These are phyloP conservation scores for Pelvicachromis taeniatus DNA, from an alignment of 2,113 vertebrate genomes.

Conservation along the genomic window DNA sequence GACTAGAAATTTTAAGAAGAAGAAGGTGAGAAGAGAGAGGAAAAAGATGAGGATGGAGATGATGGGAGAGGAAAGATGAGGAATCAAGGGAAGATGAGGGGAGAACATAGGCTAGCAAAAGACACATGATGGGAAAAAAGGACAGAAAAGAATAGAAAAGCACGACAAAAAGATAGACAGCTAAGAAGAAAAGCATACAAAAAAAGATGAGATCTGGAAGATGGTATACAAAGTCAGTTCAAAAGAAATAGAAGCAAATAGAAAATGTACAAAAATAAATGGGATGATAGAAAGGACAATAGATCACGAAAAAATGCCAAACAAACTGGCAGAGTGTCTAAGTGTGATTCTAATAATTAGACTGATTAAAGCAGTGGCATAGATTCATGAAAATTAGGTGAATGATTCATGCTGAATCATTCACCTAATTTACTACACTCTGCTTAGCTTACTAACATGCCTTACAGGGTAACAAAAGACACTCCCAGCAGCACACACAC, in stretches of 20 bases:
- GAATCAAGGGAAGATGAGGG: neutral
- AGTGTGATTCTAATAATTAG: conserved; percentile 47
- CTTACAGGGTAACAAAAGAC: conserved; percentile 37
- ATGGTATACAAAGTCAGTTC: neutral
- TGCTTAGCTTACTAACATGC: conserved; percentile 23
- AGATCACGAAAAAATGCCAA: neutral
- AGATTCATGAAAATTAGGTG: no score
- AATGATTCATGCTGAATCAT: conserved; percentile 26
- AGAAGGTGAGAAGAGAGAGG: neutral
- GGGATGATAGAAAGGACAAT: neutral
- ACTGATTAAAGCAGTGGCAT: conserved; percentile 43
- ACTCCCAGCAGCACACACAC: neutral
- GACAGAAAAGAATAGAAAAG: neutral
- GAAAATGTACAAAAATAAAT: neutral
- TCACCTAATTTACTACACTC: conserved; percentile 28
- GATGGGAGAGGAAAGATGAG: neutral
- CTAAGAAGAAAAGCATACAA: neutral
- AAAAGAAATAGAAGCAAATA: neutral
- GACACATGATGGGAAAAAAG: neutral
- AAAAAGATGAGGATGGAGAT: neutral
- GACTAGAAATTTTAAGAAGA: neutral
- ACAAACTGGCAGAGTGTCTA: neutral
- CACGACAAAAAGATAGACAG: neutral
- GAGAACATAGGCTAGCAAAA: neutral
- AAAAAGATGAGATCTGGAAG: neutral